phyloP scores from a whole-genome alignment of 2,113 vertebrate genomes.

The Seriola rivoliana region DNA sequence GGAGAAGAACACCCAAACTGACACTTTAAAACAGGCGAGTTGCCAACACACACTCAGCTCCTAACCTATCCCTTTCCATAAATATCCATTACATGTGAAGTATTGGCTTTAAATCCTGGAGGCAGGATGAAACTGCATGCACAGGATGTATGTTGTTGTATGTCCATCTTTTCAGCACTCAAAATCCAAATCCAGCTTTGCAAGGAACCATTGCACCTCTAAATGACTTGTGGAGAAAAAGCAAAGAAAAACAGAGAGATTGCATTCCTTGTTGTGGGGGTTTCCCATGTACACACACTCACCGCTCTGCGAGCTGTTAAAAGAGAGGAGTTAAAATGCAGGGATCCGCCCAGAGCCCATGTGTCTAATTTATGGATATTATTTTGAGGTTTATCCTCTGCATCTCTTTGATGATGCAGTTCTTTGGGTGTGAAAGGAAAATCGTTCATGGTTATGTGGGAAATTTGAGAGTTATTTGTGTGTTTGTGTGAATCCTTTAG shows the following conservation, averaged over 20 bases:
- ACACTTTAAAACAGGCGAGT: slow-evolving; percentile 78
- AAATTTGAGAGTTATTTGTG: slow-evolving; percentile 45
- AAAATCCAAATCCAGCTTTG: background rate
- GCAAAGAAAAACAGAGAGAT: slow-evolving; percentile 30
- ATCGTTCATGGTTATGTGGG: slow-evolving; percentile 15
- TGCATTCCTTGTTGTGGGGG: slow-evolving; percentile 44
- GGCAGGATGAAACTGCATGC: background rate
- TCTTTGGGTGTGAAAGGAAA: slow-evolving; percentile 15
- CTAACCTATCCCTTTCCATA: background rate
- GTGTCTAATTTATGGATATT: slow-evolving; percentile 56
- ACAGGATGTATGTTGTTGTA: slow-evolving; percentile 9
- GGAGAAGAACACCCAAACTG: slow-evolving; percentile 70
- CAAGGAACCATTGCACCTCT: background rate
- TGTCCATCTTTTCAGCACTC: background rate
- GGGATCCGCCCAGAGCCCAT: slow-evolving; percentile 35
- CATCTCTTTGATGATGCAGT: slow-evolving; percentile 49
- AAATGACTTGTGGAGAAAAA: slow-evolving; percentile 17
- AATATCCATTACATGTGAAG: background rate
- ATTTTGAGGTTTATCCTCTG: slow-evolving; percentile 28
- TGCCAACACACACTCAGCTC: background rate
- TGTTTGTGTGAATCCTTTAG: slow-evolving; percentile 45
- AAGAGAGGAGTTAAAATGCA: slow-evolving; percentile 26
- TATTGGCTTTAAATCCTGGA: slow-evolving; percentile 1
- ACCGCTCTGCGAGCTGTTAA: slow-evolving; percentile 38
- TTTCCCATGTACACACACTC: slow-evolving; percentile 55